phyloP scores from a whole-genome alignment of 2,888 invertebrate species.

The Cyrtodaria siliqua region DNA sequence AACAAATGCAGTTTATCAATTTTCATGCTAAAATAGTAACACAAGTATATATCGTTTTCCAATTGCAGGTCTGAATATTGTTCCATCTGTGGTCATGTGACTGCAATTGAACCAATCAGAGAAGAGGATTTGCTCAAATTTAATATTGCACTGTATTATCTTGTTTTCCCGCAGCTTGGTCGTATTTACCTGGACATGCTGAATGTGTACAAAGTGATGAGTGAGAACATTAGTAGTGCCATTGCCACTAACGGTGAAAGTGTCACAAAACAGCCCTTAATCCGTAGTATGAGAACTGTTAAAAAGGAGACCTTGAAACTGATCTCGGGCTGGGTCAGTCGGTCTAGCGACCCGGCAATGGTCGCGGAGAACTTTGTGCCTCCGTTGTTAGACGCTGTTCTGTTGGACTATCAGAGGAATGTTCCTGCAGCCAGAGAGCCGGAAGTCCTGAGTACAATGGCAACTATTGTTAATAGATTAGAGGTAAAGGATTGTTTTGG shows the following conservation, averaged over 20 bases:
- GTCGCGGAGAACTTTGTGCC: constrained; percentile 99
- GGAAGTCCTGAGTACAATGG: constrained; percentile 98
- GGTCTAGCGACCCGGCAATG: constrained; percentile 92
- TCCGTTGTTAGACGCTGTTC: constrained; percentile 97
- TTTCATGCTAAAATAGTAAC: too few relatives aligned
- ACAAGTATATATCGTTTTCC: too few relatives aligned
- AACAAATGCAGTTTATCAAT: too few relatives aligned
- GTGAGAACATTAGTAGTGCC: constrained; percentile 88
- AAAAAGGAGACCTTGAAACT: constrained; percentile 99
- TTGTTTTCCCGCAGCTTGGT: constrained; percentile 91
- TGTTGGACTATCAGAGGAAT: constrained; percentile 98
- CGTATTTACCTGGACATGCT: constrained; percentile 99
- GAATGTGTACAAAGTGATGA: constrained; percentile 97
- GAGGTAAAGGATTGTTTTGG: constrained; percentile 86
- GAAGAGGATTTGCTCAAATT: too few relatives aligned
- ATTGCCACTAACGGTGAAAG: constrained; percentile 97
- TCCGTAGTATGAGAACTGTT: constrained; percentile 99
- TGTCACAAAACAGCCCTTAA: constrained; percentile 99
- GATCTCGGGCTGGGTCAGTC: constrained; percentile 98
- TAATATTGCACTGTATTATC: too few relatives aligned
- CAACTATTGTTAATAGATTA: constrained; percentile 96
- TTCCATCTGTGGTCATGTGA: too few relatives aligned
- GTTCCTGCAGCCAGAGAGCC: constrained; percentile 98
- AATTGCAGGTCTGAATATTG: too few relatives aligned
- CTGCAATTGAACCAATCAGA: too few relatives aligned